These are phyloP conservation scores for Silurus asotus DNA, from an alignment of 2,113 vertebrate genomes.

Conservation along the genomic window DNA sequence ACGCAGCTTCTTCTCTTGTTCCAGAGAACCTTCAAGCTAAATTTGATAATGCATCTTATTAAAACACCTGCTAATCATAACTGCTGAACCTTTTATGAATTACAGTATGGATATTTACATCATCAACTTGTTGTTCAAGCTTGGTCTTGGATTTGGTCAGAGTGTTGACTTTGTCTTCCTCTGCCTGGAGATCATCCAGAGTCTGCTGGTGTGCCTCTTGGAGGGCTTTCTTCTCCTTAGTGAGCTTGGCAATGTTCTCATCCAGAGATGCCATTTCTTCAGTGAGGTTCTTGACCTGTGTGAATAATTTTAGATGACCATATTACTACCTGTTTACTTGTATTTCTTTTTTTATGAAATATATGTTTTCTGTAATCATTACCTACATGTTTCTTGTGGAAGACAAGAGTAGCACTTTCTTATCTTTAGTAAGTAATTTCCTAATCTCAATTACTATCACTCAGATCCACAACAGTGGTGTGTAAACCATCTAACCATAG, in stretches of 20 bases:
- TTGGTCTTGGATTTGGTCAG: conserved; percentile 53
- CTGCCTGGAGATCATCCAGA: conserved; percentile 70
- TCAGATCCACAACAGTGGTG: not conserved
- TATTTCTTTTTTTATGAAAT: too few relatives aligned
- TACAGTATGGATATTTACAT: conserved; percentile 13
- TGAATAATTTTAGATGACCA: too few relatives aligned
- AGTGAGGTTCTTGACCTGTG: conserved; percentile 4
- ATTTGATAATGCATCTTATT: not conserved
- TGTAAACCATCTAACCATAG: not conserved
- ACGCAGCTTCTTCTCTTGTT: conserved; percentile 92
- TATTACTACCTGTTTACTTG: too few relatives aligned
- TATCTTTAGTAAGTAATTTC: not conserved
- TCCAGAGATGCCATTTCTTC: conserved; percentile 33
- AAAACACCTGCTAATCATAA: too few relatives aligned
- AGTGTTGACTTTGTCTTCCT: conserved; percentile 62
- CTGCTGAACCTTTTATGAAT: not conserved
- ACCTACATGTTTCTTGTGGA: not conserved
- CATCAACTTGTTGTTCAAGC: conserved; percentile 55
- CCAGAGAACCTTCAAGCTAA: conserved; percentile 59
- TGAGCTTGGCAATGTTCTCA: conserved; percentile 46
- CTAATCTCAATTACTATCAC: not conserved
- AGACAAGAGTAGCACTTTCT: not conserved
- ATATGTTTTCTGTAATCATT: too few relatives aligned
- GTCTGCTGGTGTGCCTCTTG: conserved; percentile 58
- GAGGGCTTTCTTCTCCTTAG: conserved; percentile 57